phyloP scores from a whole-genome alignment of 2,797 vertebrate genomes.

The Mormyrops attenuatus region DNA sequence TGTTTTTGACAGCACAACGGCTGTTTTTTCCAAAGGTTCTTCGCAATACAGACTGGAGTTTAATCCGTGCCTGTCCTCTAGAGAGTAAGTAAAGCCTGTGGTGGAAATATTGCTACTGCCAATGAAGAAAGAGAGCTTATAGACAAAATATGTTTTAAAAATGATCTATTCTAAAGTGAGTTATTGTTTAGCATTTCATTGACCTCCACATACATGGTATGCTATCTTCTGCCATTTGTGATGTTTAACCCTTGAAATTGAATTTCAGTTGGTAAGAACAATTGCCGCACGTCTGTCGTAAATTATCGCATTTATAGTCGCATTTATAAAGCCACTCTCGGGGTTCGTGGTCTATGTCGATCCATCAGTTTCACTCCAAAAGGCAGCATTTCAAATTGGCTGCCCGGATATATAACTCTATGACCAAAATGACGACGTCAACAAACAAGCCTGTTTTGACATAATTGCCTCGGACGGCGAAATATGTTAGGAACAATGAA shows the following conservation, averaged over 20 bases:
- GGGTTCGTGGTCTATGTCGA: background rate
- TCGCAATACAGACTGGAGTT: background rate
- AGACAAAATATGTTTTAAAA: conserved; percentile 25
- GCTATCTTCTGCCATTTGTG: background rate
- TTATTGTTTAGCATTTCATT: conserved; percentile 28
- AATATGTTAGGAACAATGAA: conserved; percentile 7
- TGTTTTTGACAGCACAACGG: background rate
- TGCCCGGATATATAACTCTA: background rate
- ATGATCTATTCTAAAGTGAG: conserved; percentile 36
- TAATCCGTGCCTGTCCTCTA: background rate
- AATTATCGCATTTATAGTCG: background rate
- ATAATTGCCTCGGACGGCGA: background rate
- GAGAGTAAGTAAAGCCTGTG: background rate
- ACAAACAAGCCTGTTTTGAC: background rate
- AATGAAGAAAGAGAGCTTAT: conserved; percentile 22
- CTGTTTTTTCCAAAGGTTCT: background rate
- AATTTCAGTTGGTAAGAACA: background rate
- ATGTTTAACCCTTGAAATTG: background rate
- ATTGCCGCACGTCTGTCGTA: background rate
- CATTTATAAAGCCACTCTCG: background rate
- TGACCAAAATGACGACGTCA: background rate
- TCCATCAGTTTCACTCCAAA: background rate
- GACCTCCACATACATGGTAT: conserved; percentile 17
- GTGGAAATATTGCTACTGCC: background rate
- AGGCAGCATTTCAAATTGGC: background rate